Conservation (phyloP, 2,113 vertebrate species). For the Corvus moneduloides region DNA sequence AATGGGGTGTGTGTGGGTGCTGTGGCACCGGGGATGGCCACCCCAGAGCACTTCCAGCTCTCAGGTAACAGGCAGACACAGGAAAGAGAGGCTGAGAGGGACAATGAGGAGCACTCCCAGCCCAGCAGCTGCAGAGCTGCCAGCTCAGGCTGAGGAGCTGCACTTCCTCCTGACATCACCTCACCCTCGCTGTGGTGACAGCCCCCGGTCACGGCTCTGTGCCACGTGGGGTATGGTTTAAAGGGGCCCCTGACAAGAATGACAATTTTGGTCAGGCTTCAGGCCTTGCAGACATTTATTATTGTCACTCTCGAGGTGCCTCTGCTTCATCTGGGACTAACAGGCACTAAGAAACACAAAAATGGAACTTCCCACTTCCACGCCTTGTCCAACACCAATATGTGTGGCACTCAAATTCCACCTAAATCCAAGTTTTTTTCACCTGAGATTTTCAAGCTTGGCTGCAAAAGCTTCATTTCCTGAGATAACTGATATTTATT, state of each 20-base stretch:
- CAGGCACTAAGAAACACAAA: neutral
- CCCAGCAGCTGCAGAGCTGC: neutral
- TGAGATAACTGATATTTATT: neutral
- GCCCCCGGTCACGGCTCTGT: accelerated
- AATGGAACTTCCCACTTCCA: neutral
- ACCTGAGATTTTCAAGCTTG: neutral
- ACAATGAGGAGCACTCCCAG: neutral
- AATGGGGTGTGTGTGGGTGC: neutral
- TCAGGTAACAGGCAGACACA: neutral
- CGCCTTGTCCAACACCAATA: neutral
- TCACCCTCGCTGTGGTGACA: neutral
- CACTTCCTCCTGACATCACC: neutral
- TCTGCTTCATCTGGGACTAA: neutral
- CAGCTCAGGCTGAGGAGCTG: neutral
- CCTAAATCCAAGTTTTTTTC: accelerated
- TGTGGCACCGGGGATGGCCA: neutral
- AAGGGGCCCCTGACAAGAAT: neutral
- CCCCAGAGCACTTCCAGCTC: accelerated
- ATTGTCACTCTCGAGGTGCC: accelerated
- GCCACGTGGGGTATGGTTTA: neutral
- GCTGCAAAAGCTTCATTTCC: neutral
- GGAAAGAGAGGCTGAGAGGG: neutral
- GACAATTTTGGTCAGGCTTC: neutral
- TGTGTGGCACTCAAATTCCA: neutral
- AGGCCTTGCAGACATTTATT: neutral